Evolutionary conservation across 2,797 vertebrate species (phyloP).

Genomic region (Gouania willdenowi): DNA sequence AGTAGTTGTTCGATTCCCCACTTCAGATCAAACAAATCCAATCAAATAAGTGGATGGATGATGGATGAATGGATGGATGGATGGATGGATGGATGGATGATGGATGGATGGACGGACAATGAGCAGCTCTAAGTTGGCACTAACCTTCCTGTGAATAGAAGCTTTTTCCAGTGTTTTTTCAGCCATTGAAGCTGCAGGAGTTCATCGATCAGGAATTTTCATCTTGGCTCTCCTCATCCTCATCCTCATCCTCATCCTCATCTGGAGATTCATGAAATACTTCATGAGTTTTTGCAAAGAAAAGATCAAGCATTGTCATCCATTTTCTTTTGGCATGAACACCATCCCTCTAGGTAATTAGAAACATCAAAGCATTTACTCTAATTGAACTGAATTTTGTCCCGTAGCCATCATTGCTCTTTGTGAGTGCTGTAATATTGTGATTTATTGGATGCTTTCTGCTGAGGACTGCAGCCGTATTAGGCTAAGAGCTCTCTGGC

Average conservation of each 20-base stretch:
- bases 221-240: neutral
- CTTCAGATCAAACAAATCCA: too few relatives aligned
- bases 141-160: constrained; percentile 28
- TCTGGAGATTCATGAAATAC: neutral
- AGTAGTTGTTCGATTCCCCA: too few relatives aligned
- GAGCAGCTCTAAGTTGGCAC: too few relatives aligned
- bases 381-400: constrained; percentile 60
- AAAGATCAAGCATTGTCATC: constrained; percentile 27
- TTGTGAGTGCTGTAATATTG: constrained; percentile 28
- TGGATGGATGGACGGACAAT: too few relatives aligned
- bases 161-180: too few relatives aligned
- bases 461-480: constrained; percentile 43
- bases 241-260: neutral
- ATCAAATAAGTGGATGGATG: too few relatives aligned
- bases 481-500: constrained; percentile 65
- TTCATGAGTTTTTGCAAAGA: constrained; percentile 15
- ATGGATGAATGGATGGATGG: too few relatives aligned
- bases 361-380: constrained; percentile 63
- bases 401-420: constrained; percentile 38
- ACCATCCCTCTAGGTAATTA: constrained; percentile 55
- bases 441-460: constrained; percentile 66
- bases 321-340: constrained; percentile 19
- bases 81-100: too few relatives aligned
- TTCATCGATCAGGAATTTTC: too few relatives aligned
- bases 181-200: too few relatives aligned